These are phyloP conservation scores for Semaprochilodus insignis DNA, from an alignment of 2,797 vertebrate species.

Conservation along the genomic window DNA sequence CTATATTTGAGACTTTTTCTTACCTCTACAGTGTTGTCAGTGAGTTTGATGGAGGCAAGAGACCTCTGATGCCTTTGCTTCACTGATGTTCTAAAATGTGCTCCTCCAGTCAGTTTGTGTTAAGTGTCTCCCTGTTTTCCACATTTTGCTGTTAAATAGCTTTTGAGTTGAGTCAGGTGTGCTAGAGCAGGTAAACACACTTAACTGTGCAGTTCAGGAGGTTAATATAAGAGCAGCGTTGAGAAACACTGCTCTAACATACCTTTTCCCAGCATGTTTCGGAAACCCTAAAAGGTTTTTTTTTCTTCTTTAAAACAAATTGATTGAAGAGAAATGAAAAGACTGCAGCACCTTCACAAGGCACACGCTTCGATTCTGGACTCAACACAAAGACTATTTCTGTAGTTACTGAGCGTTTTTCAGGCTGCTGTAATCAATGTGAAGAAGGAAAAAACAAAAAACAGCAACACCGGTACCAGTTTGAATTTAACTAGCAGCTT, in stretches of 20 bases:
- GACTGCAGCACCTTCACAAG: background rate
- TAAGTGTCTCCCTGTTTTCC: too few relatives aligned
- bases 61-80: too few relatives aligned
- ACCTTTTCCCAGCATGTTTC: background rate
- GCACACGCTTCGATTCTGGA: background rate
- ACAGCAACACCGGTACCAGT: background rate
- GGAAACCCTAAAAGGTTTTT: background rate
- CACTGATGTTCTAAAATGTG: too few relatives aligned
- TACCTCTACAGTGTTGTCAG: too few relatives aligned
- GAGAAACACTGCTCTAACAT: background rate
- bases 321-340: background rate
- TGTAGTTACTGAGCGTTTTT: background rate
- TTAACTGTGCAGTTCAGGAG: background rate
- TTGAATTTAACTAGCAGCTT: background rate
- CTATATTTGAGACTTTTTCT: too few relatives aligned
- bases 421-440: background rate
- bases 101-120: too few relatives aligned
- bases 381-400: background rate
- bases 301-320: background rate
- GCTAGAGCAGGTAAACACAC: background rate
- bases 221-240: background rate
- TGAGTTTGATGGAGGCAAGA: too few relatives aligned
- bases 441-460: background rate
- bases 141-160: background rate
- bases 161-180: background rate